Evolutionary conservation across 2,113 vertebrate species (phyloP).

Genomic region (Arizona elegans): DNA sequence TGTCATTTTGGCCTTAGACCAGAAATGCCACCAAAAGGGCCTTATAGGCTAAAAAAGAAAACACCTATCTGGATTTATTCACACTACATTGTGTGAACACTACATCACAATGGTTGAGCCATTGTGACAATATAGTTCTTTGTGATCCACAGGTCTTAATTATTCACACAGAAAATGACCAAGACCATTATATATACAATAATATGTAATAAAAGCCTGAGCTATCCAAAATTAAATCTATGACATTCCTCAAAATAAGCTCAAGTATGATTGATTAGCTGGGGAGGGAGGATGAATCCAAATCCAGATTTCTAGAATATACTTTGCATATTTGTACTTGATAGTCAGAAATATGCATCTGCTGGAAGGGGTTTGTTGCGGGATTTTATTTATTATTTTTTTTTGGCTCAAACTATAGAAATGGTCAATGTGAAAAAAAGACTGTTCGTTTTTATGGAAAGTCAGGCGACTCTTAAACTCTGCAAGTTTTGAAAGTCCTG

Average conservation of each 20-base stretch:
- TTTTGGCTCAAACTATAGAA: not conserved
- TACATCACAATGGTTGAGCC: not conserved
- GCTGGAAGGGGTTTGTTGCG: not conserved
- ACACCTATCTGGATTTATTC: not conserved
- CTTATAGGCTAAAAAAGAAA: not conserved
- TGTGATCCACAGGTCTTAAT: not conserved
- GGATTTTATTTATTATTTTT: not conserved
- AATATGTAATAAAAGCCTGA: not conserved
- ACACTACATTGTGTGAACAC: not conserved
- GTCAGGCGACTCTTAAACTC: not conserved
- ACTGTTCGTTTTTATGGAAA: not conserved
- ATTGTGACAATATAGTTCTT: not conserved
- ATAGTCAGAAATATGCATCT: not conserved
- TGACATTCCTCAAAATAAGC: not conserved
- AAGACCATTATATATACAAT: not conserved
- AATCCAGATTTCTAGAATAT: not conserved
- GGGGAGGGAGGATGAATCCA: not conserved
- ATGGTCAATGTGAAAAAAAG: not conserved
- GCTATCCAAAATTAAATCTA: not conserved
- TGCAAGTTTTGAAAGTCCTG: not conserved
- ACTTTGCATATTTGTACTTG: not conserved
- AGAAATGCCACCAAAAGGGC: not conserved
- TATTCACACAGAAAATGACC: not conserved
- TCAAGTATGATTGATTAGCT: not conserved
- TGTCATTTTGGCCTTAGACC: not conserved